Conservation (phyloP, 2,888 invertebrate species). For the Pardosa pseudoannulata region DNA sequence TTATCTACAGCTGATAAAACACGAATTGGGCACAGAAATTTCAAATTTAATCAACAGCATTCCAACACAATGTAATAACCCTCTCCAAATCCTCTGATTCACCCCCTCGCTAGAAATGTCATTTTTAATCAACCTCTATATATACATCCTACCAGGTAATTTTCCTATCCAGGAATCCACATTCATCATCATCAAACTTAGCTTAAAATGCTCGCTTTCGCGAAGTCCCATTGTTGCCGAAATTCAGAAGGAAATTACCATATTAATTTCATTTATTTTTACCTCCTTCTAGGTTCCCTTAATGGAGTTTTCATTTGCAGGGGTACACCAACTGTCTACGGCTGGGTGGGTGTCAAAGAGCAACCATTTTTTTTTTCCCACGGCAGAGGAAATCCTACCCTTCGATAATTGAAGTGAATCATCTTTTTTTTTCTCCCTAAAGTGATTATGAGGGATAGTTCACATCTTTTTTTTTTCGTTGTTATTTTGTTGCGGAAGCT, state of each 20-base stretch:
- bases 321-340: not conserved
- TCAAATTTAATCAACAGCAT: no score
- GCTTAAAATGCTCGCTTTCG: not conserved
- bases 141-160: not conserved
- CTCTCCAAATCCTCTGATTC: no score
- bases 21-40: no score
- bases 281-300: slow-evolving; percentile 21
- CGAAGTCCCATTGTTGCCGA: slow-evolving; percentile 40
- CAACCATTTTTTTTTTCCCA: slow-evolving; percentile 28
- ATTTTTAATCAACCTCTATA: not conserved
- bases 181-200: not conserved
- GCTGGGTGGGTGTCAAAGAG: not conserved
- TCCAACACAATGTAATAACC: no score
- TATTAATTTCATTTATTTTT: slow-evolving; percentile 55
- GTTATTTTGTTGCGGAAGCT: not conserved
- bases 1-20: no score
- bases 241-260: slow-evolving; percentile 48
- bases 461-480: not conserved
- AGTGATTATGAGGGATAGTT: slow-evolving; percentile 10
- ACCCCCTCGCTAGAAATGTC: not conserved
- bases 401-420: slow-evolving; percentile 66
- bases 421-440: slow-evolving; percentile 2
- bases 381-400: slow-evolving; percentile 46
- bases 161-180: not conserved
- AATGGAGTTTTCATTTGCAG: slow-evolving; percentile 52